These are phyloP conservation scores for Hylaea fasciaria DNA, from an alignment of 2,888 invertebrate species.

Conservation along the genomic window DNA sequence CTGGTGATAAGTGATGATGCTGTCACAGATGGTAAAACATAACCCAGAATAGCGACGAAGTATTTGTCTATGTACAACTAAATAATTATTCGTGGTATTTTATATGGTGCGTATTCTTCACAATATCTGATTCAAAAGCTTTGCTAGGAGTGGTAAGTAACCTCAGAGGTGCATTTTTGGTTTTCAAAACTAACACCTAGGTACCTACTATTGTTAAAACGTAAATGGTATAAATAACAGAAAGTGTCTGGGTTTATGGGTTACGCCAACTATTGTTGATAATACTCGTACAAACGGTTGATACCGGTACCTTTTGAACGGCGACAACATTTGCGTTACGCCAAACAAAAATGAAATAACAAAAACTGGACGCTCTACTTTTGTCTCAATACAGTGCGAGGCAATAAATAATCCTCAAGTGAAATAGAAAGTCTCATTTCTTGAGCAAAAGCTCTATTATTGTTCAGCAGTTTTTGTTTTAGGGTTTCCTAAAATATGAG, in stretches of 20 bases:
- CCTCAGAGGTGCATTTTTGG: no score
- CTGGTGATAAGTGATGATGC: no score
- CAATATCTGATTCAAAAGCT: no score
- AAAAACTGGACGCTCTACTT: conserved; percentile 44
- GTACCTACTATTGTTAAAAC: neutral
- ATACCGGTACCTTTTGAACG: neutral
- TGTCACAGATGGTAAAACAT: no score
- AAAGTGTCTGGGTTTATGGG: conserved; percentile 5
- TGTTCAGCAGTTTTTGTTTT: conserved; percentile 45
- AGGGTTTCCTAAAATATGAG: conserved; percentile 38
- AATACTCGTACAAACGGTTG: neutral
- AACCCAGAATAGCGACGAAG: no score
- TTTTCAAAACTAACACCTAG: no score
- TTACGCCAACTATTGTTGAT: neutral
- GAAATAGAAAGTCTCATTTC: conserved; percentile 55
- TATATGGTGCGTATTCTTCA: no score
- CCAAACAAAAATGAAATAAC: conserved; percentile 18
- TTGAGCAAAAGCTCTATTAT: conserved; percentile 38
- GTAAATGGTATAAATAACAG: neutral
- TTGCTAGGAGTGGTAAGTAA: no score
- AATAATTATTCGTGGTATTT: no score
- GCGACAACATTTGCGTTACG: neutral
- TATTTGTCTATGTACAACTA: no score
- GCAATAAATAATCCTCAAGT: conserved; percentile 42
- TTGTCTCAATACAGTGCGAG: conserved; percentile 28